Evolutionary conservation across 2,888 invertebrate genomes (phyloP).

Genomic region (Ethmia dodecea): DNA sequence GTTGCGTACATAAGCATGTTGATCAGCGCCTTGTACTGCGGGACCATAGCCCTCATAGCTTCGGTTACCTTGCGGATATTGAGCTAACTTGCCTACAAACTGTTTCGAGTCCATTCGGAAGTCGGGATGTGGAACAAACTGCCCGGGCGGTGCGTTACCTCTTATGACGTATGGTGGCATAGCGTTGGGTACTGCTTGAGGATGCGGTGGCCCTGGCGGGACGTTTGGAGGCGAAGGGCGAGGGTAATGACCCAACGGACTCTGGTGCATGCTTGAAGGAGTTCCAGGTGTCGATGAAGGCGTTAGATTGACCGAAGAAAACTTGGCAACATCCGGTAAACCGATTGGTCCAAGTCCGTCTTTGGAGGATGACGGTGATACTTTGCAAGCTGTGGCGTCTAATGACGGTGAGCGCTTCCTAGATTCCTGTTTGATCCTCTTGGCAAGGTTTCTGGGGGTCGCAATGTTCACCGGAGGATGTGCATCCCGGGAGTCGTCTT

Average conservation of each 20-base stretch:
- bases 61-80: conserved; percentile 63
- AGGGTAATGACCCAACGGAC: conserved; percentile 81
- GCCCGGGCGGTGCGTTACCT: conserved; percentile 68
- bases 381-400: conserved; percentile 64
- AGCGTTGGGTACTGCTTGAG: conserved; percentile 77
- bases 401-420: conserved; percentile 77
- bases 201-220: conserved; percentile 76
- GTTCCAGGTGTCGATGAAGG: conserved; percentile 81
- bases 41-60: conserved; percentile 57
- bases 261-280: conserved; percentile 80
- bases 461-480: conserved; percentile 80
- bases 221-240: conserved; percentile 84
- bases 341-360: conserved; percentile 63
- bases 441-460: conserved; percentile 67
- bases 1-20: conserved; percentile 64
- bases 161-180: conserved; percentile 78
- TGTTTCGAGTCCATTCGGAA: conserved; percentile 72
- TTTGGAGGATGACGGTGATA: conserved; percentile 75
- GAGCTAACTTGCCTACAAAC: conserved; percentile 62
- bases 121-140: conserved; percentile 71
- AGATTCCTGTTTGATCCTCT: conserved; percentile 74
- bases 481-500: conserved; percentile 86
- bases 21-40: conserved; percentile 54
- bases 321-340: conserved; percentile 75
- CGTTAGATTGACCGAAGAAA: conserved; percentile 80